These are phyloP conservation scores for Stichopus chloronotus DNA, from an alignment of 35 echinoderm and acorn worm species.

Conservation along the genomic window DNA sequence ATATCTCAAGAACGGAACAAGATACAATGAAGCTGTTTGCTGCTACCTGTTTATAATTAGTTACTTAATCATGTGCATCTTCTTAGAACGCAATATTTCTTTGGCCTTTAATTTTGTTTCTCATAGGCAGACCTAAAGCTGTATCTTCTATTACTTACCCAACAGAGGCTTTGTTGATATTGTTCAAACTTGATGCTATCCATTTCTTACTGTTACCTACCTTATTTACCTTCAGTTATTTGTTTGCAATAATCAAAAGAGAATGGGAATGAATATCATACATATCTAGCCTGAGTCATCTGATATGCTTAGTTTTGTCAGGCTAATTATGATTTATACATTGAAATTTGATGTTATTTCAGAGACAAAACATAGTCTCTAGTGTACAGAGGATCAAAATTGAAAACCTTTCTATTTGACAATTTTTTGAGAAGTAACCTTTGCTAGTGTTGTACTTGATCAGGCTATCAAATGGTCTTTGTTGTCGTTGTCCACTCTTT, in stretches of 20 bases:
- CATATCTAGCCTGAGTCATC: not conserved
- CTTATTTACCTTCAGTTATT: not conserved
- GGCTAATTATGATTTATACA: slow-evolving; percentile 2
- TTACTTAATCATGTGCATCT: no score
- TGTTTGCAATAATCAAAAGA: slow-evolving; percentile 10
- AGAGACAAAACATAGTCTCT: not conserved
- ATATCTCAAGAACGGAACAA: no score
- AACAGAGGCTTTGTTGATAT: no score
- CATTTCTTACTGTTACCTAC: slow-evolving; percentile 9
- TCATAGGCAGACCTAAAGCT: not conserved
- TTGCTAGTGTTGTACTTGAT: not conserved
- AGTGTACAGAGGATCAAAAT: slow-evolving; percentile 15
- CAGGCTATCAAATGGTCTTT: not conserved
- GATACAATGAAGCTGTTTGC: no score
- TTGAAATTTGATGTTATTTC: not conserved
- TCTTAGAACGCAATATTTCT: no score
- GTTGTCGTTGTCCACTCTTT: not conserved
- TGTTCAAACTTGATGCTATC: not conserved
- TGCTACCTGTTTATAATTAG: no score
- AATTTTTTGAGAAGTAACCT: not conserved
- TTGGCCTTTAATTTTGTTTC: not conserved
- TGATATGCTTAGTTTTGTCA: not conserved
- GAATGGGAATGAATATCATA: slow-evolving; percentile 16
- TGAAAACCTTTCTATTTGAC: slow-evolving; percentile 1
- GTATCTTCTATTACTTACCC: no score